Evolutionary conservation across 2,113 vertebrate species (phyloP).

Genomic region (Ellobius talpinus): DNA sequence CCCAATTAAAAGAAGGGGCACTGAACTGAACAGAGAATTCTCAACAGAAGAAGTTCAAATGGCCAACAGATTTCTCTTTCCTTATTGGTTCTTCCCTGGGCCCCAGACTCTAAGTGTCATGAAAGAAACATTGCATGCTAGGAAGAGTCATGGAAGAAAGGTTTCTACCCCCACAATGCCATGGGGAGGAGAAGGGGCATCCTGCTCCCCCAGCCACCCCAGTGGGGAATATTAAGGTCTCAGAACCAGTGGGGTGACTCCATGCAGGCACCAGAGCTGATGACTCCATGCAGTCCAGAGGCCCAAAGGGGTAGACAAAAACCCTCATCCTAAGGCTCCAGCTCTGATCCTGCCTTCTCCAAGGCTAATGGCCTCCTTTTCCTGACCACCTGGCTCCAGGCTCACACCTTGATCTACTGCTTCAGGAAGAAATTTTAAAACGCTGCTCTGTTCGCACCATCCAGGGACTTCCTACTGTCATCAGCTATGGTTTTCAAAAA

Average conservation of each 20-base stretch:
- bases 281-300: neutral
- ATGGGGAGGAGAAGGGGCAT: neutral
- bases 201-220: neutral
- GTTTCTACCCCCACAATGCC: neutral
- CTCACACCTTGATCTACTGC: neutral
- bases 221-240: neutral
- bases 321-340: neutral
- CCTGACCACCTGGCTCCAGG: neutral
- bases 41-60: no score
- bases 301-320: neutral
- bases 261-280: no score
- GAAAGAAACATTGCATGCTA: neutral
- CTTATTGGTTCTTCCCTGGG: neutral
- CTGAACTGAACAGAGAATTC: no score
- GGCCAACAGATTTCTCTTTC: neutral
- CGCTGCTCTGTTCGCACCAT: neutral
- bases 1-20: no score
- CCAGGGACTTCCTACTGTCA: neutral
- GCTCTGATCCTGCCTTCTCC: neutral
- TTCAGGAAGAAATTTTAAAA: neutral
- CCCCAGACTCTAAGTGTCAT: neutral
- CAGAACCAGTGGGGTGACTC: neutral
- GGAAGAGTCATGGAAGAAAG: neutral
- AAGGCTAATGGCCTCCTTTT: neutral
- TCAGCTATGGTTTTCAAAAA: neutral